Evolutionary conservation across 1,140 invertebrate species (phyloP).

Genomic region (Laupala kohalensis): DNA sequence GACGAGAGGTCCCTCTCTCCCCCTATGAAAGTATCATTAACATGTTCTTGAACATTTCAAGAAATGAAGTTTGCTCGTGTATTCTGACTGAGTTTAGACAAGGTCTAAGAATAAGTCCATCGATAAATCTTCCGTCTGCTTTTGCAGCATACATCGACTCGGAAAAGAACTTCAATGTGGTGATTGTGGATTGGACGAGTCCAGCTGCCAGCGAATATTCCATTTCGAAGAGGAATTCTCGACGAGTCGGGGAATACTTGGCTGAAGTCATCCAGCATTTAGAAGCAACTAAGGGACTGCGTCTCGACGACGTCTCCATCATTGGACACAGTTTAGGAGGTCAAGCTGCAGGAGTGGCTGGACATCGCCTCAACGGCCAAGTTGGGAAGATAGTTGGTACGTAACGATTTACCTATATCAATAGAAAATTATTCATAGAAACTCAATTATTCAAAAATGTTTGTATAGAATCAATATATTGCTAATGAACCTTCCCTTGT

Average conservation of each 20-base stretch:
- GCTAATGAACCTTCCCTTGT: no score
- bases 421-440: no score
- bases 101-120: no score
- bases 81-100: no score
- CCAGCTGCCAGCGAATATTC: neutral
- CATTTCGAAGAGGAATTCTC: neutral
- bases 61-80: no score
- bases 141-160: slow-evolving; percentile 1
- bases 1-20: no score
- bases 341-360: neutral
- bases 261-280: neutral
- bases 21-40: no score
- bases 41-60: no score
- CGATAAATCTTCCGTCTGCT: neutral
- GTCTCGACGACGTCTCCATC: neutral
- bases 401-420: no score
- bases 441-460: no score
- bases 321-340: neutral
- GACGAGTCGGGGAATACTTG: neutral
- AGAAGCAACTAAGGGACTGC: neutral
- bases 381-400: neutral
- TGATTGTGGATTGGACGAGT: neutral
- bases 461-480: no score
- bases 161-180: neutral
- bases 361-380: neutral